Evolutionary conservation across 2,113 vertebrate species (phyloP).

Genomic region (Trachemys scripta): DNA sequence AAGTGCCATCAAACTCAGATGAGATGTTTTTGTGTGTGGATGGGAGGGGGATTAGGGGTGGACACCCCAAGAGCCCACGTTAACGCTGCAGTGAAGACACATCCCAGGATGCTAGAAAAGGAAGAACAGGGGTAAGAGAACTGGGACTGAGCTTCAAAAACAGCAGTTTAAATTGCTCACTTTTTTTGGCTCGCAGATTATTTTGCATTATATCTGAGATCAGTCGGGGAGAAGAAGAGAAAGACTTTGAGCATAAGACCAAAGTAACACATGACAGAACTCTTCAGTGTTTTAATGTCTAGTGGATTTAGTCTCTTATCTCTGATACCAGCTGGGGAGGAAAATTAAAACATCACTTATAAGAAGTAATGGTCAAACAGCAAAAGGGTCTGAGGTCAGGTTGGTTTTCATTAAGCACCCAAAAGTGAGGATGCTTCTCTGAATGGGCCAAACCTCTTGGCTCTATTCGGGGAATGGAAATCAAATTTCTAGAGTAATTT

Average conservation of each 20-base stretch:
- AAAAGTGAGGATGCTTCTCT: background rate
- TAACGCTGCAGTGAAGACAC: background rate
- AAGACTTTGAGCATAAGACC: slow-evolving; percentile 18
- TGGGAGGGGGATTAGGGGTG: background rate
- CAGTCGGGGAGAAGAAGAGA: background rate
- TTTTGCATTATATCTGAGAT: slow-evolving; percentile 3
- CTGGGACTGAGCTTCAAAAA: background rate
- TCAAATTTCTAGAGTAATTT: background rate
- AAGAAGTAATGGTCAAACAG: slow-evolving; percentile 6
- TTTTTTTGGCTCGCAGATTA: background rate
- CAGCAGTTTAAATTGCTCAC: background rate
- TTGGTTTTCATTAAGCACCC: background rate
- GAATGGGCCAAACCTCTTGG: background rate
- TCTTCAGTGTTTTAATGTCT: background rate
- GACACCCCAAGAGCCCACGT: background rate
- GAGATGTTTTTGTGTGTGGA: background rate
- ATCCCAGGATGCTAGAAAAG: background rate
- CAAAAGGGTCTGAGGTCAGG: slow-evolving; percentile 19
- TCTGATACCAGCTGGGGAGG: slow-evolving; percentile 48
- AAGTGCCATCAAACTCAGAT: background rate
- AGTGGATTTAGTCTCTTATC: slow-evolving; percentile 38
- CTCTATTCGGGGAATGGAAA: background rate
- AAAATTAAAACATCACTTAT: slow-evolving; percentile 30
- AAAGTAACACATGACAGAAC: slow-evolving; percentile 26
- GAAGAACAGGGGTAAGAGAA: background rate